phyloP scores from a whole-genome alignment of 1,140 invertebrate species.

The Drosophila subobscura region DNA sequence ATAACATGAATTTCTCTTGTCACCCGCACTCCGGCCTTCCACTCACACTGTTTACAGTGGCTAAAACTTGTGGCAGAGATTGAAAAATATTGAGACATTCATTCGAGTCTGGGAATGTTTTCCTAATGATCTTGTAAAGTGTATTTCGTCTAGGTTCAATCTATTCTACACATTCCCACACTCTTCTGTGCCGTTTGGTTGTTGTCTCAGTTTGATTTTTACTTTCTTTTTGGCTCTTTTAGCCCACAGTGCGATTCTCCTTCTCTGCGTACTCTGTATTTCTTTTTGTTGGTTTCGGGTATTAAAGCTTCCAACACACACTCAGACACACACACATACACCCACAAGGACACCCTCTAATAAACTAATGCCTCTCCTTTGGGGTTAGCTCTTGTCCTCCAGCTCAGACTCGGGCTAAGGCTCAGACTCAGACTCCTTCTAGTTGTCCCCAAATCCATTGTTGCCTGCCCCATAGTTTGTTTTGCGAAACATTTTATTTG shows the following conservation, averaged over 20 bases:
- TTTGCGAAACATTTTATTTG: slow-evolving; percentile 52
- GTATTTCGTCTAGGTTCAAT: too few species aligned
- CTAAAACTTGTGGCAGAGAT: not conserved
- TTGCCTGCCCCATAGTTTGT: slow-evolving; percentile 46
- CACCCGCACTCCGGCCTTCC: not conserved
- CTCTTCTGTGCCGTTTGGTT: too few species aligned
- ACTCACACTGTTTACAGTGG: not conserved
- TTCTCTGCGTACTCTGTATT: slow-evolving; percentile 24
- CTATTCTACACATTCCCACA: too few species aligned
- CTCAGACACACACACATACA: slow-evolving; percentile 9
- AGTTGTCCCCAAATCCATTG: slow-evolving; percentile 42
- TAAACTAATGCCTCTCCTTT: slow-evolving; percentile 74
- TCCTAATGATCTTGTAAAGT: too few species aligned
- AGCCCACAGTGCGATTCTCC: not conserved
- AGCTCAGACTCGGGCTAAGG: too few species aligned
- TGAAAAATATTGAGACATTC: not conserved
- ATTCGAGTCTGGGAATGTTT: too few species aligned
- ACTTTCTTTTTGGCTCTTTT: too few species aligned
- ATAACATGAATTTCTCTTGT: slow-evolving; percentile 46
- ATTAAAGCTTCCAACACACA: slow-evolving; percentile 45
- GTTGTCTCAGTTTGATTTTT: too few species aligned
- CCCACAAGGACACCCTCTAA: slow-evolving; percentile 47
- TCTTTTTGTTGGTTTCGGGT: slow-evolving; percentile 31
- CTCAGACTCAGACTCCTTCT: not conserved
- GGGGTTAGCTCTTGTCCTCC: slow-evolving; percentile 30